Percentiles rank a stretch among this genome's conserved stretches.
phyloP scores from a whole-genome alignment of 1,140 invertebrate genomes.

The Drosophila tani region DNA sequence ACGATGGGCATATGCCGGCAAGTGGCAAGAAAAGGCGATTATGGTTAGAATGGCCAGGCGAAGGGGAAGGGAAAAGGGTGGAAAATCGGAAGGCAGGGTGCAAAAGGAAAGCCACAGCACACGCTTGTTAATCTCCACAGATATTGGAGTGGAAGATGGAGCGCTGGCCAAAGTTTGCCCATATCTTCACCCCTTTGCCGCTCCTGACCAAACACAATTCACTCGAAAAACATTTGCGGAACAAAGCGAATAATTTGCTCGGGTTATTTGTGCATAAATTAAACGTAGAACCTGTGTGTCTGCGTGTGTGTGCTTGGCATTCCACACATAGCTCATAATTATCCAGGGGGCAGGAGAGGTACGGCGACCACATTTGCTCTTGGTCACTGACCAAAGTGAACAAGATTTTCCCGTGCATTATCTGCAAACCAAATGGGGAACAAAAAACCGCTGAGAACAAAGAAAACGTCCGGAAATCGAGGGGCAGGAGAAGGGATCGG shows the following conservation, averaged over 20 bases:
- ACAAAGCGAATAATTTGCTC: constrained; percentile 77
- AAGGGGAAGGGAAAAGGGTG: too few species aligned
- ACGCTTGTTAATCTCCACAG: constrained; percentile 41
- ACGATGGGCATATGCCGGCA: constrained; percentile 53
- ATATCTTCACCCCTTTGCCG: constrained; percentile 1
- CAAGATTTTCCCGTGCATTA: constrained; percentile 73
- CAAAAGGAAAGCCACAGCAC: constrained; percentile 19
- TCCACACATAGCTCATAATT: constrained; percentile 77
- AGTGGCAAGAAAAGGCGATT: constrained; percentile 64
- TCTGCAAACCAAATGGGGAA: constrained; percentile 53
- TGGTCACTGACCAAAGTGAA: constrained; percentile 53
- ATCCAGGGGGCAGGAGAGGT: constrained; percentile 29
- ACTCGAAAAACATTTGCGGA: constrained; percentile 60
- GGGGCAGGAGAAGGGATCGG: not conserved
- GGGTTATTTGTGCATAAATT: constrained; percentile 71
- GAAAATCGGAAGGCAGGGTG: not conserved
- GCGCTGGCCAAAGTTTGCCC: constrained; percentile 24
- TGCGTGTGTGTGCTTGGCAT: constrained; percentile 17
- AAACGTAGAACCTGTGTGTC: constrained; percentile 18
- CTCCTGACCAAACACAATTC: constrained; percentile 33
- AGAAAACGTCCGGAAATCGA: constrained; percentile 2
- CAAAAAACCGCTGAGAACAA: constrained; percentile 36
- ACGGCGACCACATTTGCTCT: constrained; percentile 44
- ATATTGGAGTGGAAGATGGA: constrained; percentile 37
- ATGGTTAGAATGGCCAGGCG: constrained; percentile 21